Conservation (phyloP, 2,113 vertebrate genomes). For the Melanocharis versteri region DNA sequence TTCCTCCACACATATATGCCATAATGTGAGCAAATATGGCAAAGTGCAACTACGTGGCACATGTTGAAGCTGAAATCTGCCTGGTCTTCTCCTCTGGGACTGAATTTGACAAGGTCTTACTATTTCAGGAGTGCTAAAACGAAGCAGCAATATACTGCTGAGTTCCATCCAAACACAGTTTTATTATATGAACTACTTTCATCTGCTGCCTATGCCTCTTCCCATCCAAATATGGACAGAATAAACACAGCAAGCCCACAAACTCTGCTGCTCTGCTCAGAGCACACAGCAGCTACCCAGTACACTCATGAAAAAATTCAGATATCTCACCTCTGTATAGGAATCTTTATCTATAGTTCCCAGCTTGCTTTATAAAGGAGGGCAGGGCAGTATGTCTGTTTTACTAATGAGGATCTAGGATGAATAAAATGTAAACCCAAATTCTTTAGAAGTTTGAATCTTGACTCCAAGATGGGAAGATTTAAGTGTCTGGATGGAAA, state of each 20-base stretch:
- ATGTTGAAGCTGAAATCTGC: slow-evolving; percentile 9
- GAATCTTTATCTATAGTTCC: neutral
- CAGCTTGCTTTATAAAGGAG: neutral
- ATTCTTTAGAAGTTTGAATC: neutral
- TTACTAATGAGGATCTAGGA: neutral
- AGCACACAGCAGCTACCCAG: neutral
- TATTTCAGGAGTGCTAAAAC: slow-evolving; percentile 42
- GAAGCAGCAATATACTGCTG: slow-evolving; percentile 4
- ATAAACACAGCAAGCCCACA: slow-evolving; percentile 38
- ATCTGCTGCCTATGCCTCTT: slow-evolving; percentile 34
- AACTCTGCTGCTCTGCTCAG: neutral
- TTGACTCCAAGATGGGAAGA: neutral
- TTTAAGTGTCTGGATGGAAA: neutral
- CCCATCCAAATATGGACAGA: slow-evolving; percentile 43
- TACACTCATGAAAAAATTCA: neutral
- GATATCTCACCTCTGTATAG: neutral
- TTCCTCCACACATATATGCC: neutral
- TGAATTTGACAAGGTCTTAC: slow-evolving; percentile 42
- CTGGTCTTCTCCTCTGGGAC: neutral
- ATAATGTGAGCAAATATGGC: slow-evolving; percentile 49
- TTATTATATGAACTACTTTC: slow-evolving; percentile 38
- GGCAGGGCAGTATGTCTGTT: neutral
- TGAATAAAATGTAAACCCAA: neutral
- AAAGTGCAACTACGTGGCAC: slow-evolving; percentile 25
- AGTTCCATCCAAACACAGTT: slow-evolving; percentile 38